These are phyloP conservation scores for Tachysurus fulvidraco DNA, from an alignment of 2,113 vertebrate genomes.

Conservation along the genomic window DNA sequence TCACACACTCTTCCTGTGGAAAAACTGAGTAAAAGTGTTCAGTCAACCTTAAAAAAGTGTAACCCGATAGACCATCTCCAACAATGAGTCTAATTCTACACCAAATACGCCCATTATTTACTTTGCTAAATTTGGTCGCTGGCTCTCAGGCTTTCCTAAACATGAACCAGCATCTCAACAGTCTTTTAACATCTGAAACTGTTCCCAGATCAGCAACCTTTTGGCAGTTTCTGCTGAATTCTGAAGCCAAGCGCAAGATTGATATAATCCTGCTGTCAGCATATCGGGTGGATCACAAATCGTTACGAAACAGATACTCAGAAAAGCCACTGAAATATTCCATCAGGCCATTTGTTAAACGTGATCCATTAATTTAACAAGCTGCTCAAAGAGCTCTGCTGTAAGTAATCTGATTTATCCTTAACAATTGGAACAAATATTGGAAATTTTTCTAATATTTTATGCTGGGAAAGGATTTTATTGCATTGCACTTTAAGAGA, in stretches of 20 bases:
- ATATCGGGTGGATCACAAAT: background rate
- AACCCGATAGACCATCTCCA: conserved; percentile 24
- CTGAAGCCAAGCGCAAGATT: background rate
- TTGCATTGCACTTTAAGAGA: background rate
- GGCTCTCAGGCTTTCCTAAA: conserved; percentile 4
- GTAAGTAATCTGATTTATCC: background rate
- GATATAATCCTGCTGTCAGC: conserved; percentile 15
- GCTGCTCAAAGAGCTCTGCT: background rate
- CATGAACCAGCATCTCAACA: background rate
- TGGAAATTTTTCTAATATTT: background rate
- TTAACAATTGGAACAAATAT: background rate
- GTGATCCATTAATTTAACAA: background rate
- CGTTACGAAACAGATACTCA: background rate
- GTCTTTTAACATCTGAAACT: conserved; percentile 20
- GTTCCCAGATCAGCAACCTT: background rate
- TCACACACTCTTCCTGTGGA: background rate
- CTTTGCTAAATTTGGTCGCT: background rate
- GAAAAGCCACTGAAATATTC: background rate
- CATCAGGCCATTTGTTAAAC: background rate
- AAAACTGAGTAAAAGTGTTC: conserved; percentile 7
- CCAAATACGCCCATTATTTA: background rate
- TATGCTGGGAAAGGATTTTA: background rate
- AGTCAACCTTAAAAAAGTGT: conserved; percentile 14
- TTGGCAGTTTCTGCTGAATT: background rate
- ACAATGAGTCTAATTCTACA: conserved; percentile 11